Conservation (phyloP, 2,888 invertebrate species). For the Patella ulyssiponensis region DNA sequence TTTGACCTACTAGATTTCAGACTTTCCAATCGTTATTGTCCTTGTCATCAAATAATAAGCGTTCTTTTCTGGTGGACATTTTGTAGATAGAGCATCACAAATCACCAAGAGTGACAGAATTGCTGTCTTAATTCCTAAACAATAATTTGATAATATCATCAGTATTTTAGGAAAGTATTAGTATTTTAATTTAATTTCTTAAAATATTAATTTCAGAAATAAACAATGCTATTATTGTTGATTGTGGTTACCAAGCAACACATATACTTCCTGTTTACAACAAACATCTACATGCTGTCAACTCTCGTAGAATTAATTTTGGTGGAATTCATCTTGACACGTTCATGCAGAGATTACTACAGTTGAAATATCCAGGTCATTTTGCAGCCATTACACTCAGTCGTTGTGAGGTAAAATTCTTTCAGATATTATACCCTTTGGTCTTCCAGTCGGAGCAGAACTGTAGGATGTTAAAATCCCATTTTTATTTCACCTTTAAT, state of each 20-base stretch:
- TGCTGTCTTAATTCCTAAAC: neutral
- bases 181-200: neutral
- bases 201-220: slow-evolving; percentile 44
- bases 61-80: too few relatives aligned
- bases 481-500: too few relatives aligned
- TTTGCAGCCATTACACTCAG: slow-evolving; percentile 88
- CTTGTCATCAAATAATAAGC: too few relatives aligned
- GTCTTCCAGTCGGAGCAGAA: too few relatives aligned
- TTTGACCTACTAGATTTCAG: too few relatives aligned
- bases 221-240: slow-evolving; percentile 82
- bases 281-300: slow-evolving; percentile 78
- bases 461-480: too few relatives aligned
- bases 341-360: slow-evolving; percentile 88
- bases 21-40: too few relatives aligned
- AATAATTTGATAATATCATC: neutral
- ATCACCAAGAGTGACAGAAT: neutral
- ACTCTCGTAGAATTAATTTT: slow-evolving; percentile 86
- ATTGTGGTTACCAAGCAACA: slow-evolving; percentile 89
- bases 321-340: slow-evolving; percentile 89
- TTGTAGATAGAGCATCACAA: too few relatives aligned
- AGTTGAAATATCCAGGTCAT: slow-evolving; percentile 94
- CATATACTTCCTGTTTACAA: slow-evolving; percentile 88
- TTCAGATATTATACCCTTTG: too few relatives aligned
- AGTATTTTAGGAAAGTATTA: neutral
- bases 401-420: slow-evolving; percentile 80